Evolutionary conservation across 2,888 invertebrate genomes (phyloP).

Genomic region (Brachypalpus laphriformis): DNA sequence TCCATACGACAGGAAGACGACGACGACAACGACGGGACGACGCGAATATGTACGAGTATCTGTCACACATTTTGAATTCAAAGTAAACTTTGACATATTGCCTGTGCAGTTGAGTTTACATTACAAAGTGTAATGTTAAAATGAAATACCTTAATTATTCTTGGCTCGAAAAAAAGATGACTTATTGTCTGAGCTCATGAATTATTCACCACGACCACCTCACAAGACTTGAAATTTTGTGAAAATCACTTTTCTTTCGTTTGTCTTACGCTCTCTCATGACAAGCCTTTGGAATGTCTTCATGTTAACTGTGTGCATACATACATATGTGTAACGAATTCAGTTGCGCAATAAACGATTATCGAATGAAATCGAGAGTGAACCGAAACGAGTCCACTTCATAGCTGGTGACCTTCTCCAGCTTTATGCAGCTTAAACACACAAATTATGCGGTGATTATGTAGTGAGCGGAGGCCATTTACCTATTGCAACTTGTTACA

Average conservation of each 20-base stretch:
- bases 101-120: conserved; percentile 31
- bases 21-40: too few relatives aligned
- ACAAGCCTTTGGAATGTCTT: conserved; percentile 27
- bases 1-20: background rate
- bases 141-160: conserved; percentile 27
- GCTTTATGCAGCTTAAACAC: conserved; percentile 25
- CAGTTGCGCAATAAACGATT: conserved; percentile 48
- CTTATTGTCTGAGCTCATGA: conserved; percentile 52
- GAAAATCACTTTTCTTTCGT: conserved; percentile 27
- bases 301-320: background rate
- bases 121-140: conserved; percentile 50
- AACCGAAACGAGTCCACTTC: conserved; percentile 36
- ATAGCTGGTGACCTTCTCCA: conserved; percentile 49
- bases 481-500: conserved; percentile 10
- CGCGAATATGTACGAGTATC: too few relatives aligned
- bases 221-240: conserved; percentile 15
- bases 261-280: conserved; percentile 6
- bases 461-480: conserved; percentile 19
- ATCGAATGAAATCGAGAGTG: conserved; percentile 55
- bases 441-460: conserved; percentile 22
- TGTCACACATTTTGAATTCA: conserved; percentile 20
- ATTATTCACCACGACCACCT: conserved; percentile 50
- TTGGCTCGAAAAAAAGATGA: conserved; percentile 25
- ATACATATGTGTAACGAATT: conserved; percentile 17
- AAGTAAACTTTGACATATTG: conserved; percentile 26